These are phyloP conservation scores for Tholera decimalis DNA, from an alignment of 2,888 invertebrate species.

Conservation along the genomic window DNA sequence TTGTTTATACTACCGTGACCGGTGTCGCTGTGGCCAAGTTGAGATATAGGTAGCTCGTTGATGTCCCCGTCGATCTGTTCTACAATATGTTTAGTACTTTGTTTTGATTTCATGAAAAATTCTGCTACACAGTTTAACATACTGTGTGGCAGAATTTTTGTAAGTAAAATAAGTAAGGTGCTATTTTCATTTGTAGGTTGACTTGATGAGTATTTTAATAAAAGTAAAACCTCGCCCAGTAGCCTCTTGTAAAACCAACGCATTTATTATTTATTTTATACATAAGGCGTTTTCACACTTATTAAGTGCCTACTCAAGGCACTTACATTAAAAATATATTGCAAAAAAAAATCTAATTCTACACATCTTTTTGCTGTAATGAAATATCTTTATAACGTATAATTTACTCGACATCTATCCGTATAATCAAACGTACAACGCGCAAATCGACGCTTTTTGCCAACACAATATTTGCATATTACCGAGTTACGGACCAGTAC, in stretches of 20 bases:
- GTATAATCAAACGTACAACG: conserved; percentile 11
- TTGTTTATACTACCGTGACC: conserved; percentile 36
- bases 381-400: conserved; percentile 12
- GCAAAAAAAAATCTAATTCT: neutral
- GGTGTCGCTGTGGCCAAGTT: conserved; percentile 9
- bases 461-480: conserved; percentile 41
- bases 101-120: too few species aligned
- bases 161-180: neutral
- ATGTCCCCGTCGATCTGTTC: conserved; percentile 8
- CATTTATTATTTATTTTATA: too few species aligned
- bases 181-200: neutral
- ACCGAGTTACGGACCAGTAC: conserved; percentile 19
- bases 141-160: too few species aligned
- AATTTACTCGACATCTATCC: conserved; percentile 15
- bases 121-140: too few species aligned
- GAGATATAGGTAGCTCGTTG: conserved; percentile 10
- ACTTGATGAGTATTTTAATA: too few species aligned
- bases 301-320: too few species aligned
- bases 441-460: conserved; percentile 39
- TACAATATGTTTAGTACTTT: conserved; percentile 1
- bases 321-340: too few species aligned
- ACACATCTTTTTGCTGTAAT: neutral
- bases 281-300: too few species aligned
- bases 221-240: too few species aligned
- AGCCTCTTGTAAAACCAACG: too few species aligned